Percentiles rank a stretch among this genome's conserved stretches.
phyloP scores from a whole-genome alignment of 2,113 vertebrate genomes.

The Menura novaehollandiae region DNA sequence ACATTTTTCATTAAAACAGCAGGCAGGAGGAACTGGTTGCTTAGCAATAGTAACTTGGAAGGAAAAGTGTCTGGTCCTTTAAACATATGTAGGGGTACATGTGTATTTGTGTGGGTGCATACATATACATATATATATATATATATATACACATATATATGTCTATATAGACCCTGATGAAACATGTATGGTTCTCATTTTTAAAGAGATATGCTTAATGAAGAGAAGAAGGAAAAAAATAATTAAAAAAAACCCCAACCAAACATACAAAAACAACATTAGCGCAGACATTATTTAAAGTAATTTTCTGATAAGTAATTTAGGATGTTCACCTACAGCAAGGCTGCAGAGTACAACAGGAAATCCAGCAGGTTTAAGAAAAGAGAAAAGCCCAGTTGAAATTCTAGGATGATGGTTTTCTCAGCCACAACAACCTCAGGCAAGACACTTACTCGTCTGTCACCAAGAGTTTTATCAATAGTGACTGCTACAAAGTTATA shows the following conservation, averaged over 20 bases:
- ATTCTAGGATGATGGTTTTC: not conserved
- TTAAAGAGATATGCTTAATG: not conserved
- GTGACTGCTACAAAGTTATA: not conserved
- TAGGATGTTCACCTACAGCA: not conserved
- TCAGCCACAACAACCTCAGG: not conserved
- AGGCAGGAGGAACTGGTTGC: not conserved
- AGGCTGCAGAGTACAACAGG: not conserved
- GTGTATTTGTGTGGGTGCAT: not conserved
- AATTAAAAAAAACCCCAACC: fast-evolving
- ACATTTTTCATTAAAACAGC: not conserved
- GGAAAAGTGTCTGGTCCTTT: not conserved
- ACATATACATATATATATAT: not conserved
- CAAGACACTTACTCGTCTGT: not conserved
- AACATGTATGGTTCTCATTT: not conserved
- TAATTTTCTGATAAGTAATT: not conserved
- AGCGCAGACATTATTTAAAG: not conserved
- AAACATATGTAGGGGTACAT: not conserved
- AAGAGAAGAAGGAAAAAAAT: no score
- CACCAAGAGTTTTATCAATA: not conserved
- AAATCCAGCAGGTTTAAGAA: not conserved
- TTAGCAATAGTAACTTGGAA: not conserved
- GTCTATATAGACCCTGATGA: not conserved
- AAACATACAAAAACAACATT: not conserved
- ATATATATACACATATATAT: no score
- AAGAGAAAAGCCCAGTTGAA: not conserved